These are phyloP conservation scores for Drosophila pseudoananassae DNA, from an alignment of 1,140 invertebrate species.

Conservation along the genomic window DNA sequence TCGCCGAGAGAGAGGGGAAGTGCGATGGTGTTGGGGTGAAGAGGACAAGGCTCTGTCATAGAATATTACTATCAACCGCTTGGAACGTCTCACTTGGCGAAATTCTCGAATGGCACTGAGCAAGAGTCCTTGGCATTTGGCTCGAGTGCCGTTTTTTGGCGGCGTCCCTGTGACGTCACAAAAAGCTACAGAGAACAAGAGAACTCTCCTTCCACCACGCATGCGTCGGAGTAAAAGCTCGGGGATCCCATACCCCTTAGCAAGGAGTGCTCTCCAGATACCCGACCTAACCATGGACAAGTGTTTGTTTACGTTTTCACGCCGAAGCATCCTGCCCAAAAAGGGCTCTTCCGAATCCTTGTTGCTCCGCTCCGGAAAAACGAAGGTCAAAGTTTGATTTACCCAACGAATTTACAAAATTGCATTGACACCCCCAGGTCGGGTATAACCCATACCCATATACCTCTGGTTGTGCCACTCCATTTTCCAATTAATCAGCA, in stretches of 20 bases:
- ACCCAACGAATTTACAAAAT: slow-evolving; percentile 23
- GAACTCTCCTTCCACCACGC: slow-evolving; percentile 2
- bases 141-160: slow-evolving; percentile 40
- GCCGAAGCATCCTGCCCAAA: slow-evolving; percentile 9
- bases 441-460: not conserved
- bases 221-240: slow-evolving; percentile 53
- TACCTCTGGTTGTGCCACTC: not conserved
- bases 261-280: slow-evolving; percentile 8
- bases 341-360: slow-evolving; percentile 25
- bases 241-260: too few species aligned
- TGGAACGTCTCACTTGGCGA: slow-evolving; percentile 63
- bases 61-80: not conserved
- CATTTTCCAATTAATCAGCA: slow-evolving; percentile 48
- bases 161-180: slow-evolving; percentile 64
- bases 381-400: slow-evolving; percentile 45
- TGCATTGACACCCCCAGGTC: slow-evolving; percentile 8
- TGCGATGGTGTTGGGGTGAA: not conserved
- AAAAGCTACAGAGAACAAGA: slow-evolving; percentile 18
- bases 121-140: slow-evolving; percentile 73
- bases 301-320: slow-evolving; percentile 78
- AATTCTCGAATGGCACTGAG: slow-evolving; percentile 68
- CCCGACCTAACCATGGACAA: slow-evolving; percentile 49
- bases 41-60: not conserved
- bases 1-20: not conserved
- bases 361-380: slow-evolving; percentile 20